Evolutionary conservation across 2,797 vertebrate genomes (phyloP), one percentile per base, ranked within the genome.

Genomic region (Acipenser ruthenus): DNA sequence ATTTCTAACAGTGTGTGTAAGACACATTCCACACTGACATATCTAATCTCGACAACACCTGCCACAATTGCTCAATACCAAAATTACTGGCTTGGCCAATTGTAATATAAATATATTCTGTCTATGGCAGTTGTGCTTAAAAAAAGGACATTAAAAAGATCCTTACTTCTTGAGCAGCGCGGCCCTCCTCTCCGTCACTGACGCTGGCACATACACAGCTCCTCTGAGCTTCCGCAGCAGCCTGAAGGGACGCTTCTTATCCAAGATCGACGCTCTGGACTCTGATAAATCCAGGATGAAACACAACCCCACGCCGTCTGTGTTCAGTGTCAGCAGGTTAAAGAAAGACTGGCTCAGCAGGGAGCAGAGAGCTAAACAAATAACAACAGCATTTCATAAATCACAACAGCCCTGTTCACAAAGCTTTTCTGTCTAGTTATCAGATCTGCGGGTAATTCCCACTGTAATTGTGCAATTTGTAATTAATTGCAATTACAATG

Each of bases 111-210:
- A 8, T 47, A 7, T 6, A 10, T 66, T 7, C 18, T 6, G 15
- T 47, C 12, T 59, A 7, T n/a, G 49, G 8, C 1, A 48, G 7
- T 12, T 7, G 56, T 55, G 13, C 23, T 49, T 15, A 8, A 10
- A 37, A 37, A 49, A 23, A 9, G 18, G 49, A 13, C 9, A 58
- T 37, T 47, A 62, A 6, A 9, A 12, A n/a, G 8, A 23, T 13
- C 37, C 78, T 74, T 84, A 78, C 12, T 71, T 77, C 18, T 82
- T 83, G 12, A 85, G 84, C n/a, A 87, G 72, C 0, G 76, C 77
- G 71, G 72, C 84, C 67, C 78, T 81, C 66, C 81, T 80, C 60
- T 84, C 75, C n/a, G 82, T 77, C 0, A 68, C 49, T 60, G 79
- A 80, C 6, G 81, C 80, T 6, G 84, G 79, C 3, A 87, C 60